These are phyloP conservation scores for Drosophila flavopinicola DNA, from an alignment of 2,888 invertebrate species.

Conservation along the genomic window DNA sequence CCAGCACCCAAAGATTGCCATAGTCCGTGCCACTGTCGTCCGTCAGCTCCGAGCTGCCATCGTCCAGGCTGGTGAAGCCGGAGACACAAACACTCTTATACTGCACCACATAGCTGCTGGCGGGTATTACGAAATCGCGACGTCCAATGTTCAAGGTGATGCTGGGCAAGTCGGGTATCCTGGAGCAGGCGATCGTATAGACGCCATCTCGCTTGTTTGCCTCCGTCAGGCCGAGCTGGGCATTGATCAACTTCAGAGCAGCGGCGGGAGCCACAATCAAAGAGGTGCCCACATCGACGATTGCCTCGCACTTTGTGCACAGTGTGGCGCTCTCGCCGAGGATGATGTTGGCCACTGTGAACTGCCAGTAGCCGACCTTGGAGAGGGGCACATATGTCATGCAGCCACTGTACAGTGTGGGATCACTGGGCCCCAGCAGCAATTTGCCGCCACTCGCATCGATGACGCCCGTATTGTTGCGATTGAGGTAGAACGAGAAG, in stretches of 20 bases:
- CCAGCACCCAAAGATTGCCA: conserved; percentile 93
- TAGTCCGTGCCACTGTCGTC: conserved; percentile 22
- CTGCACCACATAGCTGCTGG: conserved; percentile 90
- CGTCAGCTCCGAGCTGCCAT: conserved; percentile 18
- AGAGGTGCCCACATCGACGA: conserved; percentile 97
- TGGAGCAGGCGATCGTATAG: conserved; percentile 90
- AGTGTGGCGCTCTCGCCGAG: conserved; percentile 85
- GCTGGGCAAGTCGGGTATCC: conserved; percentile 90
- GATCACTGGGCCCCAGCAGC: conserved; percentile 96
- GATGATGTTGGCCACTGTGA: conserved; percentile 89
- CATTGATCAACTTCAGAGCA: conserved; percentile 43
- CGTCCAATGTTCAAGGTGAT: conserved; percentile 91
- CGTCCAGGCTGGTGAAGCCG: conserved; percentile 94
- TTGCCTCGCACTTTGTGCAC: conserved; percentile 92
- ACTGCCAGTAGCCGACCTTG: conserved; percentile 97
- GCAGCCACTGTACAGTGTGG: conserved; percentile 89
- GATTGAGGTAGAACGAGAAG: conserved; percentile 96
- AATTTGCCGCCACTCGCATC: conserved; percentile 92
- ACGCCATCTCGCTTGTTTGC: conserved; percentile 87
- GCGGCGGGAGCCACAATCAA: conserved; percentile 90
- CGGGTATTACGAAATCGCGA: conserved; percentile 89
- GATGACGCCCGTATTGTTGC: conserved; percentile 86
- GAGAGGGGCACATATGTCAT: conserved; percentile 90
- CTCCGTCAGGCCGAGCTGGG: conserved; percentile 23
- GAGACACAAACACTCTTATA: conserved; percentile 91